These are phyloP conservation scores for Elgaria multicarinata DNA, from an alignment of 2,113 vertebrate species.

Conservation along the genomic window DNA sequence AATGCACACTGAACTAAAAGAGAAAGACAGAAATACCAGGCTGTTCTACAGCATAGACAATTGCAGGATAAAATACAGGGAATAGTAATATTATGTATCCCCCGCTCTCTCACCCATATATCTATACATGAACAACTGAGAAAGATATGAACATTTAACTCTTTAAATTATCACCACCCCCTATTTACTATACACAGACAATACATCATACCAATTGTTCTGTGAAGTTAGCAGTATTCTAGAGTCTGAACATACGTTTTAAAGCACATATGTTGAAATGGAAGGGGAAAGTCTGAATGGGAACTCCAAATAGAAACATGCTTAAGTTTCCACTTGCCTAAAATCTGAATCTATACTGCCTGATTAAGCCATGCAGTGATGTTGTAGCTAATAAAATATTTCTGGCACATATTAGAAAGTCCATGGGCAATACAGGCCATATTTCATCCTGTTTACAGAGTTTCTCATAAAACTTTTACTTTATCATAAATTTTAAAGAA, in stretches of 20 bases:
- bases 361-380: fast-evolving
- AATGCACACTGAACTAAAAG: fast-evolving
- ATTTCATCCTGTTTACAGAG: constrained; percentile 14
- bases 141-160: neutral
- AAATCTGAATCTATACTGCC: fast-evolving
- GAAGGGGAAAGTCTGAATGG: neutral
- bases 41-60: fast-evolving
- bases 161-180: neutral
- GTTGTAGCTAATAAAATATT: neutral
- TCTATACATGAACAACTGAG: constrained; percentile 30
- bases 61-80: fast-evolving
- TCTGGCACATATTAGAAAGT: fast-evolving
- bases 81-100: neutral
- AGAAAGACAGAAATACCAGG: neutral
- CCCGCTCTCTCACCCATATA: neutral
- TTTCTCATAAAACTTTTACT: constrained; percentile 6
- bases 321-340: fast-evolving
- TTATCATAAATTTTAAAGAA: constrained; percentile 27
- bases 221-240: neutral
- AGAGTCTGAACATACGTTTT: neutral
- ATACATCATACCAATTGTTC: neutral
- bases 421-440: neutral
- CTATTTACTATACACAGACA: neutral
- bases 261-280: neutral
- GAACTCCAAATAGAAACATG: neutral